Evolutionary conservation across 2,113 vertebrate genomes (phyloP).

Genomic region (Protobothrops mucrosquamatus): DNA sequence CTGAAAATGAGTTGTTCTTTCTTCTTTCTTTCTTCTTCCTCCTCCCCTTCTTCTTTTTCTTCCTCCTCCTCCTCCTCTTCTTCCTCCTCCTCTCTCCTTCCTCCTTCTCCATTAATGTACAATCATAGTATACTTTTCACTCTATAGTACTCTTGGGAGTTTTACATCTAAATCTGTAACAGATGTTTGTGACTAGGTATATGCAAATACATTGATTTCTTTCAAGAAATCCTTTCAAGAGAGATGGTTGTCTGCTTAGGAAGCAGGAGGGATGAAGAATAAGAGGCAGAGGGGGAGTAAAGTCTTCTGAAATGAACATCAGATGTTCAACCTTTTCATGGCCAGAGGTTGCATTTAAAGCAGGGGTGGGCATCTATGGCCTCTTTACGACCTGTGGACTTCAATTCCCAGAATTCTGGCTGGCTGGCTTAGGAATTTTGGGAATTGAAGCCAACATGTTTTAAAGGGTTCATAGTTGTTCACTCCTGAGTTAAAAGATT

Average conservation of each 20-base stretch:
- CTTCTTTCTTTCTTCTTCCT: background rate
- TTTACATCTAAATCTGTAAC: background rate
- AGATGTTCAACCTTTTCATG: background rate
- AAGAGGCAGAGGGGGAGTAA: background rate
- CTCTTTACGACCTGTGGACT: too few species aligned
- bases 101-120: background rate
- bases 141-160: background rate
- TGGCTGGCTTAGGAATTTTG: too few species aligned
- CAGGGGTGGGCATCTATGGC: background rate
- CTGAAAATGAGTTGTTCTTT: background rate
- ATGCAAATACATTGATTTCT: background rate
- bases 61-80: too few species aligned
- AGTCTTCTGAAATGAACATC: background rate
- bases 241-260: background rate
- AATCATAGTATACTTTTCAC: background rate
- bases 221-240: background rate
- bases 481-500: background rate
- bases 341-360: background rate
- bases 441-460: too few species aligned
- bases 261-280: background rate
- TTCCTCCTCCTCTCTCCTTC: background rate
- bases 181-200: background rate
- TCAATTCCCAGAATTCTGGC: too few species aligned
- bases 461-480: too few species aligned
- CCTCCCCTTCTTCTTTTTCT: background rate